phyloP scores from a whole-genome alignment of 2,113 vertebrate genomes.

The Ageneiosus marmoratus region DNA sequence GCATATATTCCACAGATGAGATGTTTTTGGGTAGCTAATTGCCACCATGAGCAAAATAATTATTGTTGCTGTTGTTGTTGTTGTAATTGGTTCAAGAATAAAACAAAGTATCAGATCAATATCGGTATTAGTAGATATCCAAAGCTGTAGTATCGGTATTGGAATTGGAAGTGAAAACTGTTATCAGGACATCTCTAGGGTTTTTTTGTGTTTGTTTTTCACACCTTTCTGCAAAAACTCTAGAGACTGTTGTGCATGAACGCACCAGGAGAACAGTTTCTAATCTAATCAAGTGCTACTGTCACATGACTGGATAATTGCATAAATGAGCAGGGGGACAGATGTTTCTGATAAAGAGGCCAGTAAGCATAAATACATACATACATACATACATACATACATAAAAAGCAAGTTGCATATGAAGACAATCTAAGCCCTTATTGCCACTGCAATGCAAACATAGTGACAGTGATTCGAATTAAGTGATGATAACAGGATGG shows the following conservation, averaged over 20 bases:
- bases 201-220: background rate
- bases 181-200: too few species aligned
- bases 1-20: too few species aligned
- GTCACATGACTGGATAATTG: background rate
- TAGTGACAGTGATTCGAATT: slow-evolving; percentile 17
- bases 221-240: background rate
- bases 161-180: too few species aligned
- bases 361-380: background rate
- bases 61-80: too few species aligned
- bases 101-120: too few species aligned
- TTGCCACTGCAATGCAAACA: background rate
- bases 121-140: too few species aligned
- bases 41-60: too few species aligned
- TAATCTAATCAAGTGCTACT: too few species aligned
- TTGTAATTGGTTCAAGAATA: too few species aligned
- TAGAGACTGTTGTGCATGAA: background rate
- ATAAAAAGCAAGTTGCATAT: background rate
- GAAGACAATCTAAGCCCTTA: background rate
- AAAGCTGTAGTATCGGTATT: too few species aligned
- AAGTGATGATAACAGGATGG: slow-evolving; percentile 24
- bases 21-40: too few species aligned
- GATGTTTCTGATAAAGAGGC: background rate
- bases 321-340: background rate
- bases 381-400: slow-evolving; percentile 9
- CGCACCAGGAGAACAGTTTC: background rate